Evolutionary conservation across 92 coral and sea anemone species (phyloP), one percentile per base, ranked within the genome.

Genomic region (Porites evermanni): DNA sequence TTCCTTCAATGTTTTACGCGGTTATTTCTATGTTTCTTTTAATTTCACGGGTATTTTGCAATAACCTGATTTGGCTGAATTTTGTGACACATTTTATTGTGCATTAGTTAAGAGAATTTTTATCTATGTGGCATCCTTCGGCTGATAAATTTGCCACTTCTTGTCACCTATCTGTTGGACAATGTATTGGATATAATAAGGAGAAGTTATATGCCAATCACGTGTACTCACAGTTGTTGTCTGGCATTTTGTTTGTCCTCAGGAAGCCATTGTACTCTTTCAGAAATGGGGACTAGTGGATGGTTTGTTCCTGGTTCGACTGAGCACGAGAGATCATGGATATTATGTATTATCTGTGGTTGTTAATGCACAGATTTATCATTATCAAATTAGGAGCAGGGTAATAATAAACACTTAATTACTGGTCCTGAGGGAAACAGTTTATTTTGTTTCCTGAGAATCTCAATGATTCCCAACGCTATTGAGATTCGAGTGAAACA

Each of bases 261-360:
- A 96, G 99, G 98, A 96, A 20, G 89, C 98, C 74, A 91, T 95
- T 26, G 56, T 89, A 50, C 80, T 93, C 21, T 83, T 97, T 70
- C 89, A 92, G 77, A 93, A 93, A 79, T 97, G 97, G 95, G 95
- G 96, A 9, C 81, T 88, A 68, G 82, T 85, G 44, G 99, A 97
- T 93, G 99, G 99, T 14, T 79, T 90, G 86, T 97, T 97, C 86
- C 91, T 95, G 17, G 95, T 96, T 18, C 90, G 99, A 52, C 88
- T 93, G 47, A 96, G 99, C 74, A 96, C 98, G 26, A 89, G 98
- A 67, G 98, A 95, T 7, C 98, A 95, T 94, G 98, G 99, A 2
- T 95, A 95, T 83, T 93, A 96, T 81, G 99, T 95, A 23, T 69
- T 96, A 72, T 95, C 99, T 47, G 89, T 96, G 66, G 95, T 88